Base-by-base conservation (phyloP, 2,797 vertebrate genomes). In the Periparus ater region DNA sequence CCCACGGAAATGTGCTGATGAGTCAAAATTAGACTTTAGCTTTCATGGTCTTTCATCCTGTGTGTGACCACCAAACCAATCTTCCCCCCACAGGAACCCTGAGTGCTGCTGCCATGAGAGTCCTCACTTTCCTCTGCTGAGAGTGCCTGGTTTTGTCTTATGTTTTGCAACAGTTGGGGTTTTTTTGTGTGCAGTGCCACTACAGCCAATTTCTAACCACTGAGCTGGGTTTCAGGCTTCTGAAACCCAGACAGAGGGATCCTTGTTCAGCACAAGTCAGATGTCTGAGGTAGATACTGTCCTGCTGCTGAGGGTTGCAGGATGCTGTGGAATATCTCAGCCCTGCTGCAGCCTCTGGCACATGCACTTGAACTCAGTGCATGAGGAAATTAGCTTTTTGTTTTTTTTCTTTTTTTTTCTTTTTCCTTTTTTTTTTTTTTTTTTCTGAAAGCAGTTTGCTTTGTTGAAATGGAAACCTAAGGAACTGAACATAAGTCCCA, bases 31-130 rank as follows among this genome's bases (percentile, higher is more conserved):
- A 77, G 40, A 79, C 78, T 93, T 85, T 19, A 40, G 51, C 81
- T 91, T 50, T 82, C 72, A 11, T 72, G 71, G 13, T 82, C 50
- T 89, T 82, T 85, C 84, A 74, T 92, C 86, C 80, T 82, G 83
- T 83, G 72, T 82, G 84, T 91, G 92, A 93, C 88, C 90, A 92
- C 63, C 61, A 91, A 95, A 94, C 89, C 80, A 72, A 77, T 75
- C 74, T 85, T 83, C 72, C 86, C 51, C 79, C 93, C 88, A 48
- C 77, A 80, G 1, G 1, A 87, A 47, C 65, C 67, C 20, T 1
- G 2, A 54, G 61, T 20, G 38, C 80, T 47, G 44, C 67, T 85
- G 85, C 60, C 36, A 34, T 4, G 17, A 76, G 44, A 77, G 38
- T 42, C 83, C 58, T 94, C 75, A 26, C 75, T 83, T 85, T 71